Evolutionary conservation across 2,113 vertebrate species (phyloP).

Genomic region (Pan troglodytes): DNA sequence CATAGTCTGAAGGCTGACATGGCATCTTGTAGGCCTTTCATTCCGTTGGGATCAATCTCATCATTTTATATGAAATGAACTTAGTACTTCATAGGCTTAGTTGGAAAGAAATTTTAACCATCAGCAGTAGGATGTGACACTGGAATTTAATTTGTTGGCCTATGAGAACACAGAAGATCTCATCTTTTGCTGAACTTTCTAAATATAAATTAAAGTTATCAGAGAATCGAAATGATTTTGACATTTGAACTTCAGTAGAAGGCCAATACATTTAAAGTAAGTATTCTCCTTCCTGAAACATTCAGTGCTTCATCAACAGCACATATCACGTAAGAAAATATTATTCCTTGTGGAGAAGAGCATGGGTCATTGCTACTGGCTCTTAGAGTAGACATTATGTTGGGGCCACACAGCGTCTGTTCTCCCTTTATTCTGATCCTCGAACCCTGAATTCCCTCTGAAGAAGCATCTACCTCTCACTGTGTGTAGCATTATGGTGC

Average conservation of each 20-base stretch:
- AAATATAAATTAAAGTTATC: conserved; percentile 76
- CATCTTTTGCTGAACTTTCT: conserved; percentile 77
- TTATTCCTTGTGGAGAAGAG: not conserved
- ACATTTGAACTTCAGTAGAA: conserved; percentile 58
- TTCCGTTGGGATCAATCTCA: conserved; percentile 80
- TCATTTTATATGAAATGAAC: conserved; percentile 75
- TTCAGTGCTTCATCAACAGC: not conserved
- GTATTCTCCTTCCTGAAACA: conserved; percentile 44
- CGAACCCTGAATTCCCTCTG: not conserved
- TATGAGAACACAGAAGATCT: conserved; percentile 71
- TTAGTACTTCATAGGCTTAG: conserved; percentile 69
- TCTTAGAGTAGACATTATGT: not conserved
- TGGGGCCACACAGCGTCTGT: not conserved
- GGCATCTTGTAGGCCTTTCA: conserved; percentile 82
- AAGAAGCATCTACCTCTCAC: not conserved
- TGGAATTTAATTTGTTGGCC: conserved; percentile 77
- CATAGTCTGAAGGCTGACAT: conserved; percentile 82
- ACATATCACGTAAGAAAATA: conserved; percentile 32
- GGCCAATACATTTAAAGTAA: conserved; percentile 45
- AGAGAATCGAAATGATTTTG: conserved; percentile 74
- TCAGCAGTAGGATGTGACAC: conserved; percentile 62
- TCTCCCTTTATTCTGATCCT: not conserved
- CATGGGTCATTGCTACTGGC: not conserved
- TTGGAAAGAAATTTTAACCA: conserved; percentile 75
- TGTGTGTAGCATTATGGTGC: not conserved